A percentile compares a stretch with the other conserved stretches of the same genome.
phyloP scores from a whole-genome alignment of 2,888 invertebrate species.

The Cataglyphis livida region DNA sequence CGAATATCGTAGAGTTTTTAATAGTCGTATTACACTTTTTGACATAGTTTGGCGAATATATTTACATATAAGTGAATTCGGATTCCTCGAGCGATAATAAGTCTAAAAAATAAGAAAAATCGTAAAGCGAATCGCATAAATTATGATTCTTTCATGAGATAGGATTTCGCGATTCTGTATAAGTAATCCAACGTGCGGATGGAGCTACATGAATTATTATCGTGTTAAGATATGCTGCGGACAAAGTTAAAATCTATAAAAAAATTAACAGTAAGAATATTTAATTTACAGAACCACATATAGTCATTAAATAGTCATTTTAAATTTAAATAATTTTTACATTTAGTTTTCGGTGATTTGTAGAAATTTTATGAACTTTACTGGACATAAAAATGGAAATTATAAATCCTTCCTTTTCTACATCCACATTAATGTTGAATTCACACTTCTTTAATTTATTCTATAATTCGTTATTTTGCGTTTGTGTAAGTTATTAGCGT shows the following conservation, averaged over 20 bases:
- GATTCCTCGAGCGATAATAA: conserved; percentile 4
- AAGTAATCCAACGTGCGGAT: conserved; percentile 23
- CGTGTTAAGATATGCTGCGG: not conserved
- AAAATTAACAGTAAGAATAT: not conserved
- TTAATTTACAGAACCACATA: not conserved
- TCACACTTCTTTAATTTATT: no score
- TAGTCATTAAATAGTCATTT: not conserved
- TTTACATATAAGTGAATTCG: not conserved
- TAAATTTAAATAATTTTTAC: not conserved
- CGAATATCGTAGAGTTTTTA: not conserved
- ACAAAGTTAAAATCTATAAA: not conserved
- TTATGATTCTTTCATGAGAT: not conserved
- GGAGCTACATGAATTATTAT: not conserved
- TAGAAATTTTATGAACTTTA: not conserved
- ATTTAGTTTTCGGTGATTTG: not conserved
- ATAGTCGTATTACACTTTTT: not conserved
- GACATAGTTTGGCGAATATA: not conserved
- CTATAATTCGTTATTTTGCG: not conserved
- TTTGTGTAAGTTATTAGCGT: not conserved
- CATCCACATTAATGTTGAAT: no score
- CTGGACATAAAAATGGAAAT: not conserved
- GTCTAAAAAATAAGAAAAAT: not conserved
- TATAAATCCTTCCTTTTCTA: no score
- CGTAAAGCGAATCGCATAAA: conserved; percentile 15
- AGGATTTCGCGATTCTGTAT: conserved; percentile 2